Base-by-base conservation (phyloP, 2,797 vertebrate species). In the Chiroxiphia lanceolata region DNA sequence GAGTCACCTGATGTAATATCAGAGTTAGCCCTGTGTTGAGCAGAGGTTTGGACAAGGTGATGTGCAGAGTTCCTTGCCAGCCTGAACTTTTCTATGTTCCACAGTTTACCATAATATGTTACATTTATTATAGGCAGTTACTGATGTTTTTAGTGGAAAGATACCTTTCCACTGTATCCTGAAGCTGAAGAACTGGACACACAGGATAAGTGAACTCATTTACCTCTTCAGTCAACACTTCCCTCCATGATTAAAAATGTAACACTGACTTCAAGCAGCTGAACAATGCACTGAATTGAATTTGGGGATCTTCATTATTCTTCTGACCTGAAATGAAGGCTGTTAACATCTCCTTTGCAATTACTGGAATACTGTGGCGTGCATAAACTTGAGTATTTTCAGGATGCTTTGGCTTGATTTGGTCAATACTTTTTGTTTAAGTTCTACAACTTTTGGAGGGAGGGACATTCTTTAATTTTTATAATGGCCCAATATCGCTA, bases 161-260 rank as follows among this genome's bases (percentile, higher is more conserved):
- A n/a, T n/a, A 67, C 20, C 13, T 83, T 5, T 29, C 16, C 21
- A 19, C n/a, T 74, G 67, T 2, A 0, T 74, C 79, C 38, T 74
- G 57, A 54, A 86, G 48, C 59, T 76, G 82, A 90, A 64, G 72
- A 94, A 76, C 60, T 79, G 69, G 76, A 89, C 36, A 16, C 1
- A 1, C 34, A 23, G 40, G 27, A 64, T 20, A 77, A 79, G 15
- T 63, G 56, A 86, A 71, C 44, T 83, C 25, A 13, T 84, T 80
- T 82, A 45, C 54, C 26, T 70, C n/a, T 75, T 95, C 75, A 48
- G 44, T 88, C 77, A 88, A 68, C 67, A 4, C 77, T 69, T 77
- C 50, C 19, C 60, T 89, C 71, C 34, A 0, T 82, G 75, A 90
- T 93, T 89, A 92, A 92, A 96, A 92, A 91, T 88, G 70, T 71